Evolutionary conservation across 2,113 vertebrate species (phyloP).

Genomic region (Saiga tatarica): DNA sequence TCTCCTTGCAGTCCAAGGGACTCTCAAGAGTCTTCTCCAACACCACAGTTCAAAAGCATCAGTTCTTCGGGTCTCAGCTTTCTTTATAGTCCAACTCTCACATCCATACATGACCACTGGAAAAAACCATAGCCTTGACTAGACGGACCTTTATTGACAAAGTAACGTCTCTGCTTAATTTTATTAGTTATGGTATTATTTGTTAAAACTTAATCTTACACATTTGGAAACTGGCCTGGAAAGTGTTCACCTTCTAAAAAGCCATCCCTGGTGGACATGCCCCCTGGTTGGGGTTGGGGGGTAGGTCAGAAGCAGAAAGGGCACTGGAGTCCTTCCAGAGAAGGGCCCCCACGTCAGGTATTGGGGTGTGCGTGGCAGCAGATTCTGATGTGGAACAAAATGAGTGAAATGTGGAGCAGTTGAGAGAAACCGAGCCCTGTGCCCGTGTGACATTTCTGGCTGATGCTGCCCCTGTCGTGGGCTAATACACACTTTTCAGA

Average conservation of each 20-base stretch:
- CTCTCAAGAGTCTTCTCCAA: background rate
- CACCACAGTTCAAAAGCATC: background rate
- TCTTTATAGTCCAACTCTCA: background rate
- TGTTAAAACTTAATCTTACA: background rate
- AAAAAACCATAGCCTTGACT: background rate
- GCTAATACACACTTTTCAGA: background rate
- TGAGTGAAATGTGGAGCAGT: accelerated
- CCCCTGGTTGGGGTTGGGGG: background rate
- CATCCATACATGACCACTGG: background rate
- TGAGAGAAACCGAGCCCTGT: background rate
- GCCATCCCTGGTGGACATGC: background rate
- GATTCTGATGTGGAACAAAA: background rate
- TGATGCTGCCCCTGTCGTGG: background rate
- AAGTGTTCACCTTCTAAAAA: background rate
- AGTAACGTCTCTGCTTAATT: background rate
- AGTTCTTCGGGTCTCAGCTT: background rate
- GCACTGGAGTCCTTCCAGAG: background rate
- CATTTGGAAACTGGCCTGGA: background rate
- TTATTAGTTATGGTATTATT: background rate
- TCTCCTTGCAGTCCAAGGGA: background rate
- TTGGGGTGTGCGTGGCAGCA: background rate
- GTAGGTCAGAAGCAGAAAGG: background rate
- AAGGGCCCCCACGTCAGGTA: background rate
- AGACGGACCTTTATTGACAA: background rate
- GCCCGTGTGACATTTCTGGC: background rate